phyloP scores from a whole-genome alignment of 1,140 invertebrate genomes.

The Pachypsylla venusta region DNA sequence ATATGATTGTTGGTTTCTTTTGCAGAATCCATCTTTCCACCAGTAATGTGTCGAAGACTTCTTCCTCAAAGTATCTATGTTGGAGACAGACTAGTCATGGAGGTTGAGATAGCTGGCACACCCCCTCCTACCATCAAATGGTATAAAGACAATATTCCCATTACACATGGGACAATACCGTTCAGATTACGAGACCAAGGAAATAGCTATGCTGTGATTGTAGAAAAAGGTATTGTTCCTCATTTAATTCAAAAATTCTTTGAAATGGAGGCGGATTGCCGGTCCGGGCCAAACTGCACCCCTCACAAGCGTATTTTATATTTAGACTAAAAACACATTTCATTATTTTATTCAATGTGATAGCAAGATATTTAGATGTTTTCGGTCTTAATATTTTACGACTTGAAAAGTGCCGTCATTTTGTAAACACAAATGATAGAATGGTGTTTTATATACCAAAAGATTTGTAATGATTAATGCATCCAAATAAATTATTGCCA shows the following conservation, averaged over 20 bases:
- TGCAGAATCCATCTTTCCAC: constrained; percentile 58
- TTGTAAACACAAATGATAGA: no score
- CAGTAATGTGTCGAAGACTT: constrained; percentile 61
- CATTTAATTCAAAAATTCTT: neutral
- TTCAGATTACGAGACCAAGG: constrained; percentile 36
- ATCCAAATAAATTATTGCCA: no score
- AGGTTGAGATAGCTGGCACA: constrained; percentile 60
- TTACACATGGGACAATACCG: constrained; percentile 31
- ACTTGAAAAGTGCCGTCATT: no score
- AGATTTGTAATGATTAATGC: no score
- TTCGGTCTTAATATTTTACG: no score
- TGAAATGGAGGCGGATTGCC: neutral
- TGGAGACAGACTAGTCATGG: constrained; percentile 55
- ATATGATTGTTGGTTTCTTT: no score
- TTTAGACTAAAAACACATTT: no score
- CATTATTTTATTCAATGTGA: no score
- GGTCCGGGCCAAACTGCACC: neutral
- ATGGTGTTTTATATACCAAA: no score
- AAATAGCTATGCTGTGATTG: constrained; percentile 46
- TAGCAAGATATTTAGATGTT: no score
- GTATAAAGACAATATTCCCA: constrained; percentile 50
- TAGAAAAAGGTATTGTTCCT: constrained; percentile 44
- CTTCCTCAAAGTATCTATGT: constrained; percentile 57
- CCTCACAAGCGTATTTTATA: no score
- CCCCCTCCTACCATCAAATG: constrained; percentile 55